Evolutionary conservation across 1,140 invertebrate genomes (phyloP), one percentile per base, ranked within the genome.

Genomic region (Druon quercuslanigerum): DNA sequence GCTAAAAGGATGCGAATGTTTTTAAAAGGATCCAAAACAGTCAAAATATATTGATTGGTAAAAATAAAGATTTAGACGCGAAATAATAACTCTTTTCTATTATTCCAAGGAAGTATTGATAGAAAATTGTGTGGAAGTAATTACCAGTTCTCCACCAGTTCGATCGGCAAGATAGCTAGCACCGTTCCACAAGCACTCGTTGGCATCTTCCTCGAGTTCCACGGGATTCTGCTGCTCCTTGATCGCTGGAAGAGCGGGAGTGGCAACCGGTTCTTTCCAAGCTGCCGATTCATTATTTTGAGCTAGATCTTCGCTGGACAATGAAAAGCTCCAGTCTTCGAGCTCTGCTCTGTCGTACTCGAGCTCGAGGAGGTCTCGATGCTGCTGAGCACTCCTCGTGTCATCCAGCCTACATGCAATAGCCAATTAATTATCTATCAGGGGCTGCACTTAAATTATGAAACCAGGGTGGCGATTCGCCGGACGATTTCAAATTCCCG

Each of bases 291-390:
- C 77, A 71, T 92, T 85, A 79, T 84, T 91, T 79, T 93, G 92
- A 80, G 91, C 91, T 71, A 94, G 87, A 87, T 95, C 94, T 85
- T 95, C 94, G 76, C 92, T 94, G 5, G 95, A 95, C 52, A 95
- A 85, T 52, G 94, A 94, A 87, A 96, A 93, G 85, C 94, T 96
- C 95, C 95, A 96, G 85, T 96, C 95, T 90, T 96, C 95, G 72
- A 96, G 87, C 88, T 96, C 95, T 7, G 95, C 93, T 80, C 93
- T 92, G 85, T 95, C 95, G 83, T 95, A 96, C 85, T 95, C 94
- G 79, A 95, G 90, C 84, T 95, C 94, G 51, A 94, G 91, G 71
- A 94, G 87, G 85, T 95, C 94, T 79, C 94, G 90, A 82, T 95
- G 94, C 79, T 95, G 93, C 83, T 94, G 94, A 2, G 93, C 93